phyloP scores from a whole-genome alignment of 2,113 vertebrate genomes.

The Nothobranchius furzeri region DNA sequence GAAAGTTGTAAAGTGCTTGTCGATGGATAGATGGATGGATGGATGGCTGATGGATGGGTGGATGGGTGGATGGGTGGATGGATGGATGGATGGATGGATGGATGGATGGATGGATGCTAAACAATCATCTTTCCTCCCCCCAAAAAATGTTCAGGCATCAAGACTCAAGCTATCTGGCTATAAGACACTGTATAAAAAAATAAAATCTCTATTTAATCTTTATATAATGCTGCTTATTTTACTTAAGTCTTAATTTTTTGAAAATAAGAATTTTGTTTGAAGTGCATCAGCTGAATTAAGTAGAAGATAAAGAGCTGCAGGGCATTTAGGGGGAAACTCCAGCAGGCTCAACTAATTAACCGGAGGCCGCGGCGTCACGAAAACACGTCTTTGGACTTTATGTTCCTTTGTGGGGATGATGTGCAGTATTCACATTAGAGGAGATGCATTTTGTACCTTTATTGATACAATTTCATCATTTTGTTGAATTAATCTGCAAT shows the following conservation, averaged over 20 bases:
- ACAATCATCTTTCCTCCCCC: too few species aligned
- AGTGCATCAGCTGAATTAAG: constrained; percentile 42
- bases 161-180: neutral
- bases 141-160: constrained; percentile 12
- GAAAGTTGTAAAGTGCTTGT: too few species aligned
- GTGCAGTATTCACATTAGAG: constrained; percentile 43
- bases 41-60: too few species aligned
- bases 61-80: too few species aligned
- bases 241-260: constrained; percentile 9
- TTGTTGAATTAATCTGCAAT: constrained; percentile 68
- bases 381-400: constrained; percentile 26
- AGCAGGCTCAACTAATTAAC: constrained; percentile 71
- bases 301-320: constrained; percentile 12
- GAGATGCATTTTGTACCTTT: constrained; percentile 56
- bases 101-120: neutral
- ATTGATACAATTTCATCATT: constrained; percentile 43
- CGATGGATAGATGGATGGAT: neutral
- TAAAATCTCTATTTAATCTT: neutral
- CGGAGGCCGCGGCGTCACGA: constrained; percentile 29
- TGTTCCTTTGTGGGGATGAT: constrained; percentile 26
- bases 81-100: neutral
- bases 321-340: constrained; percentile 12
- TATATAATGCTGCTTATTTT: constrained; percentile 31
- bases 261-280: neutral
- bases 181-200: constrained; percentile 9